Evolutionary conservation across 2,113 vertebrate genomes (phyloP).

Genomic region (Solenodon paradoxus): DNA sequence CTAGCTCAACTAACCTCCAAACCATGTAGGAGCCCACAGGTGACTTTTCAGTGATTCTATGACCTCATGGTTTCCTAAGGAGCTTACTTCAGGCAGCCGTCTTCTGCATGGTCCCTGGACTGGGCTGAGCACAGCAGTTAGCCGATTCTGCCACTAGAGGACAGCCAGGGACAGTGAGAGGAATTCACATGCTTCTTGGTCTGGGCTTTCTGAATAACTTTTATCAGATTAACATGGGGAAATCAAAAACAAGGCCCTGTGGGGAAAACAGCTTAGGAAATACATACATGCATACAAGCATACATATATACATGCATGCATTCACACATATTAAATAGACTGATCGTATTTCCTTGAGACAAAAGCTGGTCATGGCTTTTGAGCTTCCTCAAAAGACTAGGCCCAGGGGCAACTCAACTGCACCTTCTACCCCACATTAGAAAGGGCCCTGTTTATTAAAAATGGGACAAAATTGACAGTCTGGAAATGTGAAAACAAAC

Average conservation of each 20-base stretch:
- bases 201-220: not conserved
- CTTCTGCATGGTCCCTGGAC: fast-evolving
- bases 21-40: not conserved
- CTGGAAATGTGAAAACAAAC: too few species aligned
- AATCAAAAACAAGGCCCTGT: not conserved
- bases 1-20: not conserved
- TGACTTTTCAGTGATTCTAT: not conserved
- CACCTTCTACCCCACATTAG: too few species aligned
- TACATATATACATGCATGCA: too few species aligned
- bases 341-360: too few species aligned
- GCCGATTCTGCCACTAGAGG: not conserved
- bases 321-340: too few species aligned
- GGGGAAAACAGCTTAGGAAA: not conserved
- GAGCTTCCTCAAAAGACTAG: too few species aligned
- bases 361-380: too few species aligned
- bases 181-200: not conserved
- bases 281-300: too few species aligned
- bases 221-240: not conserved
- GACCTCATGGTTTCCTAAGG: not conserved
- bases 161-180: conserved; percentile 25
- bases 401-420: too few species aligned
- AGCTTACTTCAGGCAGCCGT: fast-evolving
- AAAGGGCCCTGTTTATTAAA: too few species aligned
- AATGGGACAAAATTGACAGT: too few species aligned
- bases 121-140: not conserved